Conservation (phyloP, 2,797 vertebrate genomes). For the Simalia tracyae region DNA sequence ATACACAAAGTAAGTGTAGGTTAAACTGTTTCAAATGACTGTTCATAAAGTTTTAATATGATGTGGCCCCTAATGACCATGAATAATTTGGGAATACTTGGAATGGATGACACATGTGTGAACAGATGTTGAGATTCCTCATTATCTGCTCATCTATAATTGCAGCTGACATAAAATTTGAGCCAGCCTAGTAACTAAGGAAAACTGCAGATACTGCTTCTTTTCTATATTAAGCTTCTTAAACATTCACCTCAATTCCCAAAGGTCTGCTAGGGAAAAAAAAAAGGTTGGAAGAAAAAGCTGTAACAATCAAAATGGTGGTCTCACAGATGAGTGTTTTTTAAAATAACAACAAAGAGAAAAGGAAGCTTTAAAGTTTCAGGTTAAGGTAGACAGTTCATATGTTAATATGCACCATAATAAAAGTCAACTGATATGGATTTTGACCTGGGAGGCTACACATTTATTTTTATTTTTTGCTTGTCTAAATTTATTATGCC, state of each 20-base stretch:
- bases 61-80: constrained; percentile 29
- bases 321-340: constrained; percentile 25
- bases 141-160: constrained; percentile 46
- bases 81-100: neutral
- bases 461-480: neutral
- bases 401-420: neutral
- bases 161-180: constrained; percentile 55
- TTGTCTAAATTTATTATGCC: too few species aligned
- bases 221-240: constrained; percentile 14
- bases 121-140: constrained; percentile 53
- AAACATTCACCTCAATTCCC: constrained; percentile 13
- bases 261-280: neutral
- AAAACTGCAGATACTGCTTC: constrained; percentile 20
- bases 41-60: constrained; percentile 28
- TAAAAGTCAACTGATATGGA: neutral
- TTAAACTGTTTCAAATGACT: constrained; percentile 34
- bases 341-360: constrained; percentile 2
- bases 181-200: constrained; percentile 42
- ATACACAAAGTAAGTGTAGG: neutral
- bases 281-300: neutral
- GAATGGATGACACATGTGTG: constrained; percentile 35
- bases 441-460: neutral
- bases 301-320: constrained; percentile 44
- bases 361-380: neutral
- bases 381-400: constrained; percentile 2